These are phyloP conservation scores for Amphimallon solstitiale DNA, from an alignment of 2,888 invertebrate genomes.

Conservation along the genomic window DNA sequence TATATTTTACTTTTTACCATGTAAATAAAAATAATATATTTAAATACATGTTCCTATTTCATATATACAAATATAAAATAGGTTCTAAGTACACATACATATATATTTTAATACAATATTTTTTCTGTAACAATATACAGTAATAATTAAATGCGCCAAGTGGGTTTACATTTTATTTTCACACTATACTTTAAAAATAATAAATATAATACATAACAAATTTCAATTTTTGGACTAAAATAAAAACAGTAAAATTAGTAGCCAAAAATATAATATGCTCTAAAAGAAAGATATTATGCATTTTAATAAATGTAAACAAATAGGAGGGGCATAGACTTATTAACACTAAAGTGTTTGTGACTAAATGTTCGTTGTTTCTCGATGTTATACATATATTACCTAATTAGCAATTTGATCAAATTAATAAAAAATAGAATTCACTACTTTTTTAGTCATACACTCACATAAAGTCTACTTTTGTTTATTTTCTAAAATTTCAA, in stretches of 20 bases:
- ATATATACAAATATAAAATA: conserved; percentile 36
- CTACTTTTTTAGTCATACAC: conserved; percentile 22
- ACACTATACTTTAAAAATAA: conserved; percentile 1
- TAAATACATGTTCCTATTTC: conserved; percentile 51
- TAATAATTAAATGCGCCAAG: neutral
- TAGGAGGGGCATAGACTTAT: conserved; percentile 64
- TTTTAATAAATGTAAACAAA: conserved; percentile 36
- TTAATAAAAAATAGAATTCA: conserved; percentile 18
- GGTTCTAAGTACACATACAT: conserved; percentile 29
- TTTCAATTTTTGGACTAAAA: conserved; percentile 5
- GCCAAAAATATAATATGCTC: neutral
- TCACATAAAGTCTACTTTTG: conserved; percentile 22
- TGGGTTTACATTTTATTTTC: neutral
- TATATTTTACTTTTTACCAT: conserved; percentile 2
- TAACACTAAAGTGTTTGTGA: conserved; percentile 44
- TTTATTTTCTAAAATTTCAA: neutral
- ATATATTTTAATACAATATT: conserved; percentile 16
- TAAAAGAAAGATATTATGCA: conserved; percentile 20
- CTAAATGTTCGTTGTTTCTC: conserved; percentile 46
- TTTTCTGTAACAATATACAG: conserved; percentile 11
- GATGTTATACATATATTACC: conserved; percentile 41
- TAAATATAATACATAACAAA: neutral
- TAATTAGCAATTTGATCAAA: conserved; percentile 20
- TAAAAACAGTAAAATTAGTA: neutral
- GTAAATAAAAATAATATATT: conserved; percentile 41